Conservation (phyloP, 1,140 invertebrate species). For the Homarus americanus region DNA sequence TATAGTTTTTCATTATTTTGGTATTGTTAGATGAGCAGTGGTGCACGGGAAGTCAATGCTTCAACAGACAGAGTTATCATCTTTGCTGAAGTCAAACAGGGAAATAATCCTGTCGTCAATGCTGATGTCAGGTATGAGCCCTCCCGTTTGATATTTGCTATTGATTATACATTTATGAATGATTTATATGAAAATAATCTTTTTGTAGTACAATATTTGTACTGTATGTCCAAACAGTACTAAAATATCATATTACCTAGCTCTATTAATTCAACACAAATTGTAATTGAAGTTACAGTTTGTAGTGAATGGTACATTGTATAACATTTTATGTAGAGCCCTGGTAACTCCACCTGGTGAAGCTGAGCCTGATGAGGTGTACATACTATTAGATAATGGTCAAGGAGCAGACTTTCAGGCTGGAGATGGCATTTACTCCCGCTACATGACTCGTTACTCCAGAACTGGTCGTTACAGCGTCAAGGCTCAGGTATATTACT, state of each 20-base stretch:
- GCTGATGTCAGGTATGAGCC: conserved; percentile 50
- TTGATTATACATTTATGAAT: not conserved
- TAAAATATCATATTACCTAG: not conserved
- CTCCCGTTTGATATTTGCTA: not conserved
- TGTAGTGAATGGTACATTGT: not conserved
- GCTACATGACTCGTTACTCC: conserved; percentile 55
- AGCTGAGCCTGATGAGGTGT: conserved; percentile 6
- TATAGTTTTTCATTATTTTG: not conserved
- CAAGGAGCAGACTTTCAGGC: conserved; percentile 50
- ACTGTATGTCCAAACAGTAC: too few relatives aligned
- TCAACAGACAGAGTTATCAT: conserved; percentile 48
- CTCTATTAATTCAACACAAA: not conserved
- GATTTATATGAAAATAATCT: not conserved
- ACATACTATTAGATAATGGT: conserved; percentile 56
- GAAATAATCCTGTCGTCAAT: conserved; percentile 56
- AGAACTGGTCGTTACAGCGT: conserved; percentile 59
- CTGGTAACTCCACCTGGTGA: conserved; percentile 53
- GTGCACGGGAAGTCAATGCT: conserved; percentile 42
- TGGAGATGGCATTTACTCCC: conserved; percentile 62
- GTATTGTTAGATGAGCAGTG: conserved; percentile 40
- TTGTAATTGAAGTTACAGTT: not conserved
- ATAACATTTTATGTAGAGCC: conserved; percentile 14
- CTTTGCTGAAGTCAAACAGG: conserved; percentile 57
- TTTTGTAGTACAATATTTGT: not conserved
- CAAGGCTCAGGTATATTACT: conserved; percentile 43